Evolutionary conservation across 92 coral and sea anemone genomes (phyloP), one percentile per base, ranked within the genome.

Genomic region (Parazoanthus swiftii): DNA sequence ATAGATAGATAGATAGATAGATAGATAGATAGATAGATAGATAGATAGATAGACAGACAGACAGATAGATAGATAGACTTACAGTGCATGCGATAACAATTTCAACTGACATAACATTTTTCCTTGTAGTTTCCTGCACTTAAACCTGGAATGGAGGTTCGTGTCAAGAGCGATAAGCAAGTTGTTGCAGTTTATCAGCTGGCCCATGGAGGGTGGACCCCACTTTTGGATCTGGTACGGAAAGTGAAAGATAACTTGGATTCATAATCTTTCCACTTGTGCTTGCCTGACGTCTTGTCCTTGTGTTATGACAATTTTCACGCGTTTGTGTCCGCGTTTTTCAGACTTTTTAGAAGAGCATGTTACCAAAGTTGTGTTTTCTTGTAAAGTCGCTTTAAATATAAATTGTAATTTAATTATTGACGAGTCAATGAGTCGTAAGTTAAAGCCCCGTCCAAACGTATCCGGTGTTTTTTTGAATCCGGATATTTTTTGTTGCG

Each of bases 201-300:
- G 3, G 85, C 51, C 29, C 85, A 63, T 58, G 85, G 85, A 36
- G 85, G 85, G 37, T 81, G 85, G 85, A 81, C 58, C 50, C n/a
- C 85, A 4, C 50, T 37, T 81, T 21, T 81, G 72, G 85, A 81
- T 81, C 63, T 81, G 85, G 85, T 81, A 59, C 11, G 82, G 16
- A 51, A 48, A 51, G 6, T 11, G n/a, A 74, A 35, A 0, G n/a
- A 74, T 74, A 42, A 3, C 39, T 35, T 0, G n/a, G 21, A 20
- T 36, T 18, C 8, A 33, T 1, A 72, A 29, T 68, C 51, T 11
- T 6, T 48, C 3, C 11, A 6, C 21, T n/a, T 68, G 3, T 8
- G 74, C 74, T 23, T 68, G 36, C 74, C 6, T n/a, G 2, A 68
- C 25, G 9, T 54, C 59, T 54, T 54, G 59, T 54, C 14, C 59